A percentile compares a stretch with the other conserved stretches of the same genome.
These are phyloP conservation scores for Mylabris phalerata DNA, from an alignment of 1,140 invertebrate genomes.

Conservation along the genomic window DNA sequence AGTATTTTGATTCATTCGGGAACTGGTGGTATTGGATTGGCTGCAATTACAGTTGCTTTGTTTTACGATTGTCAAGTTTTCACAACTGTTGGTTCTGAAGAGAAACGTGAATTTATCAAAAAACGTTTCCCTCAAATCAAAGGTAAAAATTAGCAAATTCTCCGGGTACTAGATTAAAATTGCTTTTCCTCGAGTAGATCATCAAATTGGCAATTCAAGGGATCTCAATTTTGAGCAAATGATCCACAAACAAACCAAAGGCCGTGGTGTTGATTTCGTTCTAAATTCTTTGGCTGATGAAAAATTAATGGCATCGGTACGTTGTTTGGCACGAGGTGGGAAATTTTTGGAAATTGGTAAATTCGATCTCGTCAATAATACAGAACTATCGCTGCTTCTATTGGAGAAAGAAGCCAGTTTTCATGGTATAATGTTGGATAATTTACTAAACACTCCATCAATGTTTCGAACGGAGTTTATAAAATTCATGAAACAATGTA, in stretches of 20 bases:
- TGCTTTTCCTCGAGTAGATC: slow-evolving; percentile 25
- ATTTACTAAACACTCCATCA: slow-evolving; percentile 42
- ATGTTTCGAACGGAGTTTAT: not conserved
- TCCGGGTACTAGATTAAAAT: too few relatives aligned
- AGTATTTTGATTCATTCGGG: slow-evolving; percentile 83
- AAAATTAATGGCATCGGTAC: slow-evolving; percentile 63
- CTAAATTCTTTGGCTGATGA: slow-evolving; percentile 63
- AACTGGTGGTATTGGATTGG: slow-evolving; percentile 80
- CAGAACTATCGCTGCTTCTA: slow-evolving; percentile 59
- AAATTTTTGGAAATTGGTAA: slow-evolving; percentile 74
- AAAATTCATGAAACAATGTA: slow-evolving; percentile 70
- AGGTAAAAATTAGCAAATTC: too few relatives aligned
- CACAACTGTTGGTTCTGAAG: slow-evolving; percentile 65
- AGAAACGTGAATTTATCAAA: slow-evolving; percentile 61
- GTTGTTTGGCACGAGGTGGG: slow-evolving; percentile 63
- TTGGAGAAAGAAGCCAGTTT: slow-evolving; percentile 81
- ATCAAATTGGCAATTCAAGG: slow-evolving; percentile 55
- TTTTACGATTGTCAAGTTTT: slow-evolving; percentile 62
- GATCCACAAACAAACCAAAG: slow-evolving; percentile 50
- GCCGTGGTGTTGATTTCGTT: slow-evolving; percentile 61
- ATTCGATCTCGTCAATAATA: slow-evolving; percentile 62
- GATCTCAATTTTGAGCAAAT: slow-evolving; percentile 56
- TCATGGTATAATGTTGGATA: slow-evolving; percentile 81
- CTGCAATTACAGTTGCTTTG: slow-evolving; percentile 73
- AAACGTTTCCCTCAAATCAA: too few relatives aligned